phyloP scores from a whole-genome alignment of 2,113 vertebrate species.

The Pangasianodon gigas region DNA sequence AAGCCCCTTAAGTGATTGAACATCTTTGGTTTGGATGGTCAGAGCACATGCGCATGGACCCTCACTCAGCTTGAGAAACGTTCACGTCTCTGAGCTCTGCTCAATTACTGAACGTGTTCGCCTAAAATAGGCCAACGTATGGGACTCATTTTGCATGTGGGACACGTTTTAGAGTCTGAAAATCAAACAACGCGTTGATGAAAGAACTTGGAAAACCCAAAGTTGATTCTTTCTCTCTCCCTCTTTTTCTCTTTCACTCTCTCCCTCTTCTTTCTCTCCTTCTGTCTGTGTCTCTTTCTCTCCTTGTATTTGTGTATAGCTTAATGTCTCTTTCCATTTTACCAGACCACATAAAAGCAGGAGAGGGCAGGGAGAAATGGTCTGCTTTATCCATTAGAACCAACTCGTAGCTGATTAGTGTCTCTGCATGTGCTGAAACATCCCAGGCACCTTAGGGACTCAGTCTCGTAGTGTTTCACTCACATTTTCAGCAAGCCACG shows the following conservation, averaged over 20 bases:
- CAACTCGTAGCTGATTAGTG: slow-evolving; percentile 45
- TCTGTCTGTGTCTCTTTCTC: not conserved
- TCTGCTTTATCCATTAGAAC: slow-evolving; percentile 65
- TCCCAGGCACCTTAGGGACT: slow-evolving; percentile 38
- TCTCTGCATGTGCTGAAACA: slow-evolving; percentile 5
- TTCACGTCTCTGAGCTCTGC: not conserved
- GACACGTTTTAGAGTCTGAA: slow-evolving; percentile 53
- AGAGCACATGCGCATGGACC: slow-evolving; percentile 24
- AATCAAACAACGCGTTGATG: slow-evolving; percentile 59
- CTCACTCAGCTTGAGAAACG: not conserved
- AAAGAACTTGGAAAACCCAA: slow-evolving; percentile 47
- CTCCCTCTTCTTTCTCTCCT: not conserved
- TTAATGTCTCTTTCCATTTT: slow-evolving; percentile 56
- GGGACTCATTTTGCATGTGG: slow-evolving; percentile 63
- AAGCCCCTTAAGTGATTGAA: slow-evolving; percentile 48
- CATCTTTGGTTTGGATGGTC: slow-evolving; percentile 48
- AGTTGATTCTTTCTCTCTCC: slow-evolving; percentile 18
- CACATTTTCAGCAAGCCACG: slow-evolving; percentile 22
- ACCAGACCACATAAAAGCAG: slow-evolving; percentile 71
- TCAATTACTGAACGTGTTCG: not conserved
- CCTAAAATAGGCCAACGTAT: slow-evolving; percentile 65
- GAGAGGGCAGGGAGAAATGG: slow-evolving; percentile 37
- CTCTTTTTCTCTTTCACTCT: slow-evolving; percentile 18
- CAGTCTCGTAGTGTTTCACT: not conserved
- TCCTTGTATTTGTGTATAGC: slow-evolving; percentile 45